Base-by-base conservation (phyloP, 2,888 invertebrate genomes). In the Zeuzera pyrina region DNA sequence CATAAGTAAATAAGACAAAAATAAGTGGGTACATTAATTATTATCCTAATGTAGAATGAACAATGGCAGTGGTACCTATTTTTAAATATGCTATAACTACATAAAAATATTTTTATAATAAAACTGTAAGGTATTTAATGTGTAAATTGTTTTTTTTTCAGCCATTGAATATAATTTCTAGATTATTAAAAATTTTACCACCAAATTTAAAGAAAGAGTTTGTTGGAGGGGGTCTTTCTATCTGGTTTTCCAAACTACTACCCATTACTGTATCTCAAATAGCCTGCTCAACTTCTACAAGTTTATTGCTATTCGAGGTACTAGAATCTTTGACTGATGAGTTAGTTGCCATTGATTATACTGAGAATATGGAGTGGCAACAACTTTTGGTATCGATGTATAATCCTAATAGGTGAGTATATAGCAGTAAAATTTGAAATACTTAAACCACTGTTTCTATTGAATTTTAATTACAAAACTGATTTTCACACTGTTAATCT, bases 171-270 rank as follows among this genome's bases (percentile, higher is more conserved):
- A 38, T 84, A 26, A 43, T 85, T 11, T 47, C 57, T 12, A 76
- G 61, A 35, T 47, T 72, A 15, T 35, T 83, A 2, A 55, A 49
- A 39, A 53, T 53, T 27, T 41, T 74, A 28, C 74, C 62, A 45
- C 57, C 49, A 40, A 70, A 62, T 40, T 69, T 47, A 45, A 79
- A 36, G 49, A 45, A 15, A 39, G 50, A 29, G 33, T 83, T 66
- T 62, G 57, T 66, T 26, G 67, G 49, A 37, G 66, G 72, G 25
- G 74, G 84, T 8, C 43, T 85, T 3, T 45, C 57, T 10, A 53
- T 83, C 30, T 87, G 86, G 86, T 69, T 86, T 22, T 57, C 61
- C 2, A 74, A 69, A 38, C 48, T 87, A 4, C 44, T 87, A 31
- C 85, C 86, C 1, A 47, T 66, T 11, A 52, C 78, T 33, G 72